A percentile compares a stretch with the other conserved stretches of the same genome.
These are phyloP conservation scores for Alloscopus bannaensis DNA, from an alignment of 2,888 invertebrate species.

Conservation along the genomic window DNA sequence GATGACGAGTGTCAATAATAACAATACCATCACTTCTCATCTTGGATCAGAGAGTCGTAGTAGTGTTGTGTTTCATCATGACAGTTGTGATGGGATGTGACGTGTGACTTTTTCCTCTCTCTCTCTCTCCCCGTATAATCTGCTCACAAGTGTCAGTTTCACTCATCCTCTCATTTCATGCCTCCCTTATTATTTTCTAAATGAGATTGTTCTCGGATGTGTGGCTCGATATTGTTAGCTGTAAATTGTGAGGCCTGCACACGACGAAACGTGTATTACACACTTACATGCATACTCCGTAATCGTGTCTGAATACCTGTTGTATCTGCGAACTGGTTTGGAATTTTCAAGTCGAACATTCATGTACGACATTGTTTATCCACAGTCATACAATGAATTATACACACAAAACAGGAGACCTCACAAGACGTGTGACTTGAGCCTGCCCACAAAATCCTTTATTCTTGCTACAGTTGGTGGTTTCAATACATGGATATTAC, in stretches of 20 bases:
- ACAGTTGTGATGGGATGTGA: constrained; percentile 34
- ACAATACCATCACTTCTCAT: constrained; percentile 25
- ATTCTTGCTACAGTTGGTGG: too few relatives aligned
- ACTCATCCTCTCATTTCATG: constrained; percentile 65
- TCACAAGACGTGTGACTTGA: too few relatives aligned
- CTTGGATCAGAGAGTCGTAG: background rate
- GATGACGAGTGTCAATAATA: constrained; percentile 34
- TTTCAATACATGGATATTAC: too few relatives aligned
- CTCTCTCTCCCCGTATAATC: too few relatives aligned
- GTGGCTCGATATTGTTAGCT: constrained; percentile 8
- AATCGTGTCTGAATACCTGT: background rate
- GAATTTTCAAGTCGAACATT: too few relatives aligned
- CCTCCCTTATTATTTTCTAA: constrained; percentile 60
- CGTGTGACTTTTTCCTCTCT: constrained; percentile 35
- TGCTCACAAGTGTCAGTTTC: constrained; percentile 57
- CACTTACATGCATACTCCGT: too few relatives aligned
- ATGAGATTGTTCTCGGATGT: constrained; percentile 56
- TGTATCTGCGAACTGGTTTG: background rate
- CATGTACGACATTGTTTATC: too few relatives aligned
- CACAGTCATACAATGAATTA: too few relatives aligned
- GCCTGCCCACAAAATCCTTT: too few relatives aligned
- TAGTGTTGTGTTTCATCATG: background rate
- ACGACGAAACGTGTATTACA: too few relatives aligned
- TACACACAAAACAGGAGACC: too few relatives aligned
- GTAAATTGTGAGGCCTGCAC: too few relatives aligned